Conservation (phyloP, 2,888 invertebrate genomes). For the Gnatocerus cornutus region DNA sequence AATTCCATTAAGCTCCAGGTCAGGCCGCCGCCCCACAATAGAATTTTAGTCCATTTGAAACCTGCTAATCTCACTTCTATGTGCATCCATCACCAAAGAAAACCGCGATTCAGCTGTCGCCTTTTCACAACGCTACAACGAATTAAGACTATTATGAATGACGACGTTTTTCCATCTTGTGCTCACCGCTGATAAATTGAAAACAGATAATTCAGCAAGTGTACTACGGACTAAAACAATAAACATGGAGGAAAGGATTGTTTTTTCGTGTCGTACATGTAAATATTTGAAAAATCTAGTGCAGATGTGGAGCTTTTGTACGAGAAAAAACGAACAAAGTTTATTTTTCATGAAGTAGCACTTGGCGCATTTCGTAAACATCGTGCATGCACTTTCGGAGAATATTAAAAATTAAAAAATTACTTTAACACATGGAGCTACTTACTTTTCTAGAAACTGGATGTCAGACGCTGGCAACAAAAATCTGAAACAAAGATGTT, state of each 20-base stretch:
- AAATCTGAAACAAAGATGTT: not conserved
- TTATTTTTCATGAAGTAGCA: slow-evolving; percentile 25
- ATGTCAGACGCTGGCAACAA: not conserved
- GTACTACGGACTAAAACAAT: not conserved
- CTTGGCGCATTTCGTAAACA: slow-evolving; percentile 17
- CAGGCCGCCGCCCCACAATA: slow-evolving; percentile 25
- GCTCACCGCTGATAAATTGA: slow-evolving; percentile 3
- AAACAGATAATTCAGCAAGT: slow-evolving; percentile 10
- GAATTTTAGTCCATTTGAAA: slow-evolving; percentile 43
- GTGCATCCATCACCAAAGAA: slow-evolving; percentile 21
- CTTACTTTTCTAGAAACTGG: not conserved
- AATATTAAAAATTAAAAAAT: slow-evolving; percentile 4
- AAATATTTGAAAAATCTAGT: slow-evolving; percentile 24
- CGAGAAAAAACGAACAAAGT: slow-evolving; percentile 3
- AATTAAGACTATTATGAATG: slow-evolving; percentile 31
- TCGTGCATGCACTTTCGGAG: slow-evolving; percentile 1
- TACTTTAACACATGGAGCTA: not conserved
- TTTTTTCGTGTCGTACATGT: slow-evolving; percentile 19
- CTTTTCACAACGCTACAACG: slow-evolving; percentile 32
- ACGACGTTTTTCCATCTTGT: slow-evolving; percentile 6
- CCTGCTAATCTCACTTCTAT: slow-evolving; percentile 34
- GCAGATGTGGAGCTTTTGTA: slow-evolving; percentile 12
- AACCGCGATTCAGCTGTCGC: slow-evolving; percentile 46
- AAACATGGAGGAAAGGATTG: not conserved
- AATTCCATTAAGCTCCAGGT: slow-evolving; percentile 15